phyloP scores from a whole-genome alignment of 2,113 vertebrate genomes.

The Tragelaphus imberbis region DNA sequence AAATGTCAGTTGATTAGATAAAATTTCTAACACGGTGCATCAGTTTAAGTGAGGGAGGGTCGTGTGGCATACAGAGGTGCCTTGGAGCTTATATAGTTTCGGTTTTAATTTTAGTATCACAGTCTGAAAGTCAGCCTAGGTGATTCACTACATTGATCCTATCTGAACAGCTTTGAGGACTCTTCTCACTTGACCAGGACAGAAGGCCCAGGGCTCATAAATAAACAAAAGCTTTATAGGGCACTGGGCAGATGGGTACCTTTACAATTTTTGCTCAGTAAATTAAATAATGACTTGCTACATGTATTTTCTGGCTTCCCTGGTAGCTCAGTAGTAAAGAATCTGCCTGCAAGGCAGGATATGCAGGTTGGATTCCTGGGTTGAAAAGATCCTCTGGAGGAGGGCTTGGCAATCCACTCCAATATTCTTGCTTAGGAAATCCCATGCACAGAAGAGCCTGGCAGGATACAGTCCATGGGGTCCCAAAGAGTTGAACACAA shows the following conservation, averaged over 20 bases:
- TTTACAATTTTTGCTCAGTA: constrained; percentile 56
- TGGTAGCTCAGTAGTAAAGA: not conserved
- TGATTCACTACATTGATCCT: constrained; percentile 19
- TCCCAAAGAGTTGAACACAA: not conserved
- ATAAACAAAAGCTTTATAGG: constrained; percentile 49
- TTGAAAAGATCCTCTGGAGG: not conserved
- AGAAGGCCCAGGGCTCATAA: not conserved
- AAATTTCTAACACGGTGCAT: constrained; percentile 74
- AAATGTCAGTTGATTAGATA: constrained; percentile 80
- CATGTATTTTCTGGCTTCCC: constrained; percentile 40
- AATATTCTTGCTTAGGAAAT: not conserved
- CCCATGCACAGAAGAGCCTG: not conserved
- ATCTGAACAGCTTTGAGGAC: not conserved
- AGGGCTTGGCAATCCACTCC: not conserved
- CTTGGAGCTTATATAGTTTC: constrained; percentile 70
- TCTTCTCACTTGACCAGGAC: not conserved
- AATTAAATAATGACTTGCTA: constrained; percentile 65
- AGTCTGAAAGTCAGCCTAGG: not conserved
- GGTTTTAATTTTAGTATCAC: constrained; percentile 64
- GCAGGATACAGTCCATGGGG: not conserved
- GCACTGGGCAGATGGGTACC: constrained; percentile 38
- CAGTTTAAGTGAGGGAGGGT: constrained; percentile 70
- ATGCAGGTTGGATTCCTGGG: not conserved
- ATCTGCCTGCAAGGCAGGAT: not conserved
- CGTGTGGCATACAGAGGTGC: constrained; percentile 50